Base-by-base conservation (phyloP, 2,888 invertebrate genomes). In the Apotomis betuletana region DNA sequence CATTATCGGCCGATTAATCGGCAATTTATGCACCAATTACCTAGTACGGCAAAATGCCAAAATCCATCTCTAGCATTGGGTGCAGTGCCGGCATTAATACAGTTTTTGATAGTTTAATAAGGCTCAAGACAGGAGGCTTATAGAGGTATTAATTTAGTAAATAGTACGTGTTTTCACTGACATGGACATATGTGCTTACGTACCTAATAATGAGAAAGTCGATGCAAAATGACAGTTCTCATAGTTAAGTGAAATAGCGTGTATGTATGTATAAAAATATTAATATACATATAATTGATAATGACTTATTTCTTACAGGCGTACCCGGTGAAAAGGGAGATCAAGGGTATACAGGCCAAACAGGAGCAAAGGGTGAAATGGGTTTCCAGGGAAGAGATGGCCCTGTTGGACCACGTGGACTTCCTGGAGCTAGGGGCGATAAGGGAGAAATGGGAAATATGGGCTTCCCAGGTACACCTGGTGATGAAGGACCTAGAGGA, bases 381-480 rank as follows among this genome's bases (percentile, higher is more conserved):
- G 95, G 95, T 74, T 78, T 87, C 5, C 79, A 84, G 13, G 94
- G 94, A 60, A 81, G 81, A 70, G 87, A 84, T 69, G 97, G 97
- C 4, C 91, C 94, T 41, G 94, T 94, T 27, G 98, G 97, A 12
- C 94, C 96, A 8, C 93, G 96, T 76, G 97, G 97, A 55, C 87
- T 96, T 27, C 95, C 96, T 13, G 98, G 98, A 59, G 94, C 94
- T 0, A 94, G 97, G 77, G 98, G 98, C 70, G 97, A 97, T 0
- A 97, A 97, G 81, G 98, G 98, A 75, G 95, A 95, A 41, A 85
- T 93, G 65, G 98, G 98, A 12, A 94, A 95, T 3, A 95, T 96
- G 91, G 97, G 98, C 54, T 96, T 96, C 81, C 95, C 96, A 0
- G 97, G 97, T 70, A 95, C 95, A 73, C 88, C 94, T 15, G 97